Base-by-base conservation (phyloP, 2,888 invertebrate species). In the Leistus spinibarbis region DNA sequence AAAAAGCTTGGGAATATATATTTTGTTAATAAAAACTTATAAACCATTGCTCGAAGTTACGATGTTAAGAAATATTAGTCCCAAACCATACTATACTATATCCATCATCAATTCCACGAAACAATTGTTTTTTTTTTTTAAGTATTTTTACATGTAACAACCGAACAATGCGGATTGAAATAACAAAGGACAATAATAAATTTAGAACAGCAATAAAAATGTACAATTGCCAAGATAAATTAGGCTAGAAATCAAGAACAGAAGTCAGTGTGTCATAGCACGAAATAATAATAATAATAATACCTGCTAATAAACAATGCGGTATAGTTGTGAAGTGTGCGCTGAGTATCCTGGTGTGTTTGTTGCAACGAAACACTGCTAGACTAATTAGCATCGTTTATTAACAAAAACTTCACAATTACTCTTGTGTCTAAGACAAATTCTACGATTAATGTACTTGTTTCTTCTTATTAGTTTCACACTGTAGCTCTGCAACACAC, bases 401-500 rank as follows among this genome's bases (percentile, higher is more conserved):
- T 73, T 73, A 73, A 67, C 67, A 73, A 73, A 73, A 73, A 73
- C 73, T 73, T 73, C 40, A 54, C 40, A 54, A 40, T 27, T 67
- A 73, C 40, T 67, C 73, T 73, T 73, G 56, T 73, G 73, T 67
- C 67, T 67, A 54, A 73, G 67, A 67, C 73, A 73, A 73, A 73
- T 67, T 73, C 73, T 71, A 73, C 73, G 73, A 73, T 73, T 73
- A 73, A 73, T 73, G 73, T 73, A 73, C 73, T 73, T 53, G 73
- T 67, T 73, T 73, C 73, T 73, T 73, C 73, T 66, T 73, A 67
- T 73, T 73, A 73, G 73, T 73, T 66, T 72, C 23, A 66, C 40
- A 57, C 69, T 19, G 62, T 60, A 20, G 60, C 60, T 20, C 19
- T 40, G 60, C 9, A 20, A 17, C 19, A 54, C 17, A 20, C 17